phyloP scores from a whole-genome alignment of 2,888 invertebrate species.

The Erpobdella octoculata region DNA sequence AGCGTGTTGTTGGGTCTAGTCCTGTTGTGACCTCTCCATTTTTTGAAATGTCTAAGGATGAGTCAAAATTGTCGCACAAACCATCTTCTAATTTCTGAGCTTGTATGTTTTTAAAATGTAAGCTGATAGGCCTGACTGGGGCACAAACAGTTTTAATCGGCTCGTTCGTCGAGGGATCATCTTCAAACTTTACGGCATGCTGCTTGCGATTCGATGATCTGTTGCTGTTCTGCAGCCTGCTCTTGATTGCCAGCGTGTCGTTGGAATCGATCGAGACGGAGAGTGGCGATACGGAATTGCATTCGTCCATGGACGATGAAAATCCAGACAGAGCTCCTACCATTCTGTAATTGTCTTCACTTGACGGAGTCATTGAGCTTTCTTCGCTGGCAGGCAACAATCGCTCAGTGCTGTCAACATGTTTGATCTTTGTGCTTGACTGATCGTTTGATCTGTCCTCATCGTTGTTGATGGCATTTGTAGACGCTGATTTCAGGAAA shows the following conservation, averaged over 20 bases:
- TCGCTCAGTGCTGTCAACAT: neutral
- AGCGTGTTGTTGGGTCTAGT: neutral
- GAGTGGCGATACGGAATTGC: neutral
- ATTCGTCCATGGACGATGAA: neutral
- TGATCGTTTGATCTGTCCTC: constrained; percentile 73
- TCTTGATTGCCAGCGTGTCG: neutral
- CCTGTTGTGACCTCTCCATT: too few species aligned
- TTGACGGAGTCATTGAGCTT: constrained; percentile 22
- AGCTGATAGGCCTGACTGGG: neutral
- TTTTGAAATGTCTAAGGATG: neutral
- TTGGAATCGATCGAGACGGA: neutral
- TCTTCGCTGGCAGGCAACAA: neutral
- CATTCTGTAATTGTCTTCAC: constrained; percentile 24
- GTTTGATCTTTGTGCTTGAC: neutral
- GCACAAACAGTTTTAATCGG: neutral
- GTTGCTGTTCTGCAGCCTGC: neutral
- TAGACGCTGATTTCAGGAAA: neutral
- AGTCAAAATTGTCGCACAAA: neutral
- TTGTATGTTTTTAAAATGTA: neutral
- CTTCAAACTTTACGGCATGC: neutral
- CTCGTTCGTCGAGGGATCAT: neutral
- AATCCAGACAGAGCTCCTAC: constrained; percentile 2
- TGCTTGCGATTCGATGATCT: neutral
- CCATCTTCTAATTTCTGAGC: neutral
- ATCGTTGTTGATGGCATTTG: constrained; percentile 63